Conservation (phyloP, 1,140 invertebrate genomes). For the Brachionus rubens region DNA sequence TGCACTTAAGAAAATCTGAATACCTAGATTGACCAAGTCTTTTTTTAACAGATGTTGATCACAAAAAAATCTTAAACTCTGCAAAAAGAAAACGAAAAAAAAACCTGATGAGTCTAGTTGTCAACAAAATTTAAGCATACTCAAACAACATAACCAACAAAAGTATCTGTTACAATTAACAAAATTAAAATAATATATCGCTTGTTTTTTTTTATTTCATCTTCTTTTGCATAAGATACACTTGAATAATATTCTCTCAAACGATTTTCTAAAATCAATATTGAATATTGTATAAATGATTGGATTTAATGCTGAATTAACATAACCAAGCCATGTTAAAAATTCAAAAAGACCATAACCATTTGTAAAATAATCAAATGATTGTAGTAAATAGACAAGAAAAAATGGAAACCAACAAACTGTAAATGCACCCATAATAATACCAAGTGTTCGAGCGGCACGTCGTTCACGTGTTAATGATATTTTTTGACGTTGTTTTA, state of each 20-base stretch:
- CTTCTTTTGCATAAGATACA: conserved; percentile 26
- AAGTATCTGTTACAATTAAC: too few species aligned
- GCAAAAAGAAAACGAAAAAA: too few species aligned
- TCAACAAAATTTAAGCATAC: too few species aligned
- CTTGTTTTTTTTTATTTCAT: too few species aligned
- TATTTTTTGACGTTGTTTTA: conserved; percentile 79
- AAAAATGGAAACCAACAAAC: conserved; percentile 98
- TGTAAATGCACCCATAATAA: conserved; percentile 98
- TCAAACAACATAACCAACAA: too few species aligned
- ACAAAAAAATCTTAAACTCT: too few species aligned
- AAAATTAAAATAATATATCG: too few species aligned
- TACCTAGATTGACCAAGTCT: too few species aligned
- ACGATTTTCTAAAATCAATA: conserved; percentile 92
- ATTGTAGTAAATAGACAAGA: conserved; percentile 70
- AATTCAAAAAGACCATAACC: conserved; percentile 27
- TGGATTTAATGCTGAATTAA: conserved; percentile 87
- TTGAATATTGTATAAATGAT: conserved; percentile 97
- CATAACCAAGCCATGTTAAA: conserved; percentile 67
- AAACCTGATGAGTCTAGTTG: too few species aligned
- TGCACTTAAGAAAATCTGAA: too few species aligned
- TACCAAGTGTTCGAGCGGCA: conserved; percentile 89
- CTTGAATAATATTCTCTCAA: conserved; percentile 55
- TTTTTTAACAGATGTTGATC: too few species aligned
- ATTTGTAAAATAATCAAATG: background rate
- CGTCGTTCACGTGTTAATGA: conserved; percentile 93